A percentile compares a stretch with the other conserved stretches of the same genome.
Conservation (phyloP, 1,140 invertebrate species). For the Platyscapa corneri region DNA sequence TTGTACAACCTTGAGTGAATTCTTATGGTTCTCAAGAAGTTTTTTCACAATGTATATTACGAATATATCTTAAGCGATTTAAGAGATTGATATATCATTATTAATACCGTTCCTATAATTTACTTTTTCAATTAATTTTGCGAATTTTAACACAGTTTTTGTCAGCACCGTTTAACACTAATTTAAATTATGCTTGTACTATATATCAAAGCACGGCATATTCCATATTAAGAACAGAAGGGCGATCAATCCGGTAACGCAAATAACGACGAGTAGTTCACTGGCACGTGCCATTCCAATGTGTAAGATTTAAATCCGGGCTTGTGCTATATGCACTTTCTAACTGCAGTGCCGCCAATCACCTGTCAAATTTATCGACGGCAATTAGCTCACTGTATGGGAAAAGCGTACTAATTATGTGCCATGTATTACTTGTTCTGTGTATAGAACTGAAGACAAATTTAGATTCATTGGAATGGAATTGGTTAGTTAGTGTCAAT, state of each 20-base stretch:
- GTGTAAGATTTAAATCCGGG: background rate
- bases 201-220: too few relatives aligned
- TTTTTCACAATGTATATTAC: too few relatives aligned
- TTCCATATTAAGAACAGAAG: too few relatives aligned
- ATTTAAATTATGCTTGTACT: too few relatives aligned
- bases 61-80: too few relatives aligned
- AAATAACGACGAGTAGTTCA: background rate
- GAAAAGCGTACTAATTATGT: conserved; percentile 5
- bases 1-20: too few relatives aligned
- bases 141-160: too few relatives aligned
- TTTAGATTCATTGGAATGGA: conserved; percentile 9
- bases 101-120: too few relatives aligned
- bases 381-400: background rate
- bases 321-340: background rate
- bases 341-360: background rate
- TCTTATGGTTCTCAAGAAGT: too few relatives aligned
- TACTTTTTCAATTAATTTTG: too few relatives aligned
- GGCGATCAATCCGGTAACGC: background rate
- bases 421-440: background rate
- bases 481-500: background rate
- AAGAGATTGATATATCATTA: too few relatives aligned
- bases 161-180: too few relatives aligned
- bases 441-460: background rate
- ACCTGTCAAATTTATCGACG: conserved; percentile 3
- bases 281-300: background rate